Conservation (phyloP, 2,888 invertebrate species). For the Acholoe squamosa region DNA sequence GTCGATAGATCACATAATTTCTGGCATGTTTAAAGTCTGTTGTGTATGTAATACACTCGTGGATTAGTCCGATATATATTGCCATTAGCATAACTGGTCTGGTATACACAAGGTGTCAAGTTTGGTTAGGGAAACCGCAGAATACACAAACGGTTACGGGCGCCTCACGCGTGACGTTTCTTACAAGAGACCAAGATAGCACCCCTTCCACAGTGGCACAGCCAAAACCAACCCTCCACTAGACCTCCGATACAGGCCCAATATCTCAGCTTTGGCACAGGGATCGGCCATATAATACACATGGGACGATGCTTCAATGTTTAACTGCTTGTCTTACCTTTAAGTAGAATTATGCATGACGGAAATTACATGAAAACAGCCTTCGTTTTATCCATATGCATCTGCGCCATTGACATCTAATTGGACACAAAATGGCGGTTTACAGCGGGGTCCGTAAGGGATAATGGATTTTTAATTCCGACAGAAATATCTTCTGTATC, state of each 20-base stretch:
- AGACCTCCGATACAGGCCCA: background rate
- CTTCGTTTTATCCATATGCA: constrained; percentile 56
- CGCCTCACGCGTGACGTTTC: constrained; percentile 39
- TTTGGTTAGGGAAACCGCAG: constrained; percentile 13
- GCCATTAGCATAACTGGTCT: background rate
- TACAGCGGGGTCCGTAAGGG: constrained; percentile 48
- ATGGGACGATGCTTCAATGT: background rate
- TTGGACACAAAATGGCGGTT: constrained; percentile 65
- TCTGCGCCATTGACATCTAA: constrained; percentile 61
- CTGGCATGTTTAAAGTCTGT: background rate
- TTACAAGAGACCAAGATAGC: constrained; percentile 9
- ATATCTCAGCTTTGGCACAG: background rate
- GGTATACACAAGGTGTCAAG: background rate
- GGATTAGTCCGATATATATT: background rate
- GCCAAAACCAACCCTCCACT: background rate
- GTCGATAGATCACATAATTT: background rate
- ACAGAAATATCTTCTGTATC: background rate
- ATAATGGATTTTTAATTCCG: constrained; percentile 5
- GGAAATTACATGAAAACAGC: constrained; percentile 46
- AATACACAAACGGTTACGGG: constrained; percentile 46
- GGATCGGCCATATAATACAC: background rate
- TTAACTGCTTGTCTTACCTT: constrained; percentile 15
- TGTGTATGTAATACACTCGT: background rate
- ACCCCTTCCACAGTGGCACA: background rate
- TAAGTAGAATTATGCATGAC: constrained; percentile 23